These are phyloP conservation scores for Liodrosophila aerea DNA, from an alignment of 2,888 invertebrate genomes.

Conservation along the genomic window DNA sequence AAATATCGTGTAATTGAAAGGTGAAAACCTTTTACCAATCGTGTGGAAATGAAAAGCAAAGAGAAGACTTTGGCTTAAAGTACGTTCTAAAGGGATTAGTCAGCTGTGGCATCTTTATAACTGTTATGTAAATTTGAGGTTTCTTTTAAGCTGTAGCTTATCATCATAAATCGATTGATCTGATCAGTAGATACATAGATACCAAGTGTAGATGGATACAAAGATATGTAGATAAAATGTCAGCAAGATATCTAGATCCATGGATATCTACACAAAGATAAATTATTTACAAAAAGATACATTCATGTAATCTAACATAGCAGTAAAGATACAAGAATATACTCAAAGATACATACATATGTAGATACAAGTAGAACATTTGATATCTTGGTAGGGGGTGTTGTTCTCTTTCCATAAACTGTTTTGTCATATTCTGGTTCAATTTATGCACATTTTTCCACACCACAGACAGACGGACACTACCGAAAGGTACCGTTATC, in stretches of 20 bases:
- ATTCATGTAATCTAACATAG: too few species aligned
- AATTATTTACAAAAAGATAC: too few species aligned
- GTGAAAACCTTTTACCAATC: conserved; percentile 23
- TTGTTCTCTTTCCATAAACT: conserved; percentile 11
- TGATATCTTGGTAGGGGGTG: conserved; percentile 37
- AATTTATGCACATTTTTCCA: conserved; percentile 59
- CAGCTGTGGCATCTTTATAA: conserved; percentile 14
- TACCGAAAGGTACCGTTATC: conserved; percentile 55
- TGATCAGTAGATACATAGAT: too few species aligned
- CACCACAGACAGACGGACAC: conserved; percentile 14
- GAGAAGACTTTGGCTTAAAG: not conserved
- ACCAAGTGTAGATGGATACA: too few species aligned
- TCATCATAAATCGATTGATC: conserved; percentile 48
- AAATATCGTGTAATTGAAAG: conserved; percentile 47
- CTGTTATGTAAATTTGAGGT: conserved; percentile 39
- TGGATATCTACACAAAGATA: too few species aligned
- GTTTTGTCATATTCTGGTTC: conserved; percentile 59
- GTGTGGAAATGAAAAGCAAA: conserved; percentile 1
- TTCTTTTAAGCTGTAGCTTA: conserved; percentile 34
- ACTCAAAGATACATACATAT: conserved; percentile 2
- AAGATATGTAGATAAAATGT: too few species aligned
- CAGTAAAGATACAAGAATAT: too few species aligned
- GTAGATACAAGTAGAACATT: not conserved
- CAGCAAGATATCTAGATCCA: too few species aligned
- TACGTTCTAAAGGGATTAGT: conserved; percentile 30